These are phyloP conservation scores for Berghia stephanieae DNA, from an alignment of 1,140 invertebrate species.

Conservation along the genomic window DNA sequence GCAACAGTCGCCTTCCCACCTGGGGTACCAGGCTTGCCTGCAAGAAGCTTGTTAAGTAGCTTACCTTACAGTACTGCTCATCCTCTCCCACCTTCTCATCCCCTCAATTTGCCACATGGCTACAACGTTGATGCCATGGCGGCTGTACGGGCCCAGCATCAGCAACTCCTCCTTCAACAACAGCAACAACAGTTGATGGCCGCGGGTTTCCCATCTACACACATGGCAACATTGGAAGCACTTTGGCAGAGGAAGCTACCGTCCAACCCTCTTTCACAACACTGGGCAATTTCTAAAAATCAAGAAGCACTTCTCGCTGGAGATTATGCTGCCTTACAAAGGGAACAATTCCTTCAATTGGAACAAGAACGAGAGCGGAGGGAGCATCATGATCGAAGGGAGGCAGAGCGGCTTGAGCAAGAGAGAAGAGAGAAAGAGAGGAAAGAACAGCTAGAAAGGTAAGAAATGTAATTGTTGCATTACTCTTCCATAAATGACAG, in stretches of 20 bases:
- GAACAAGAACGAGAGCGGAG: constrained; percentile 65
- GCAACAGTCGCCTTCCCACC: constrained; percentile 22
- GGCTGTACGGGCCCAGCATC: constrained; percentile 37
- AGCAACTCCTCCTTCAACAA: constrained; percentile 45
- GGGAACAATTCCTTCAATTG: constrained; percentile 55
- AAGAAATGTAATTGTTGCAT: constrained; percentile 13
- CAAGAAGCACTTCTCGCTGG: constrained; percentile 61
- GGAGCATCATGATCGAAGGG: constrained; percentile 34
- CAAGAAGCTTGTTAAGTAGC: constrained; percentile 34
- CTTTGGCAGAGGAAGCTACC: constrained; percentile 67
- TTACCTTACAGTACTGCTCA: constrained; percentile 45
- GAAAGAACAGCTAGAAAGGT: constrained; percentile 34
- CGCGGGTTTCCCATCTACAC: constrained; percentile 41
- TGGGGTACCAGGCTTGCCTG: constrained; percentile 26
- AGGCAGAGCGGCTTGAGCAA: constrained; percentile 33
- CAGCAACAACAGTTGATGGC: constrained; percentile 50
- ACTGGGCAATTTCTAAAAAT: constrained; percentile 58
- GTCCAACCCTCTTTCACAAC: constrained; percentile 55
- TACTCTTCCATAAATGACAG: no score
- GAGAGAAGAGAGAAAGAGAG: constrained; percentile 34
- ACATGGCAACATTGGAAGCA: constrained; percentile 59
- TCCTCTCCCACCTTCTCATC: constrained; percentile 39
- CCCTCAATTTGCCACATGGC: constrained; percentile 45
- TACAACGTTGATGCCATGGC: constrained; percentile 42
- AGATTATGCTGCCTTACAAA: constrained; percentile 66